Evolutionary conservation across 2,113 vertebrate species (phyloP), one percentile per base, ranked within the genome.

Genomic region (Trogon surrucura): DNA sequence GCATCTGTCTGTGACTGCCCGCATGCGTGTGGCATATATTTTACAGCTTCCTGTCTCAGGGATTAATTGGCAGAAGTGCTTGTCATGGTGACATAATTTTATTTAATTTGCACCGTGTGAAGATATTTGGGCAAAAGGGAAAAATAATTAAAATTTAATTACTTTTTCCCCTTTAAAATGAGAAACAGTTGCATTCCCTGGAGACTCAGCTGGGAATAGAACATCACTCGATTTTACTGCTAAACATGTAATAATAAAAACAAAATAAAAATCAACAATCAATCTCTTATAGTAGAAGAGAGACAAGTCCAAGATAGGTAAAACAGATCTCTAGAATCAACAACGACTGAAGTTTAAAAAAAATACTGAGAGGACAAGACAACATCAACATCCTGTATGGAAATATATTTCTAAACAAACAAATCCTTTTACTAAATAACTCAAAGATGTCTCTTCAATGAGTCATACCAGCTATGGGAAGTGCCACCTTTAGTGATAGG

Each of bases 141-240:
- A 98, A 95, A 97, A 96, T 94, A 97, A 97, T 96, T 95, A 95
- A 94, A 91, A 94, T 92, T 96, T 96, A 97, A 97, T 96, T 95
- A 94, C 34, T 75, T 81, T 6, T 1, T 1, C 9, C 50, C 29
- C 13, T 54, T 94, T 51, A n/a, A 90, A 97, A 97, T 85, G 62
- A 96, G 95, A 88, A 95, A 74, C 80, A 95, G 75, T 96, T 95
- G 92, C 38, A 85, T 71, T 93, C 93, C 69, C 92, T 85, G 86
- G 71, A 95, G 77, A 95, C 81, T 80, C 78, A 72, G 89, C 62
- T 97, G 47, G 83, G 75, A 94, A 73, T 72, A 54, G 15, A 95
- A 70, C 58, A 93, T 92, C 51, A 88, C 48, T 93, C 57, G 57
- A 67, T 80, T 96, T 96, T 96, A 71, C 78, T 95, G 87, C 91